These are phyloP conservation scores for Thera britannica DNA, from an alignment of 2,888 invertebrate species.

Conservation along the genomic window DNA sequence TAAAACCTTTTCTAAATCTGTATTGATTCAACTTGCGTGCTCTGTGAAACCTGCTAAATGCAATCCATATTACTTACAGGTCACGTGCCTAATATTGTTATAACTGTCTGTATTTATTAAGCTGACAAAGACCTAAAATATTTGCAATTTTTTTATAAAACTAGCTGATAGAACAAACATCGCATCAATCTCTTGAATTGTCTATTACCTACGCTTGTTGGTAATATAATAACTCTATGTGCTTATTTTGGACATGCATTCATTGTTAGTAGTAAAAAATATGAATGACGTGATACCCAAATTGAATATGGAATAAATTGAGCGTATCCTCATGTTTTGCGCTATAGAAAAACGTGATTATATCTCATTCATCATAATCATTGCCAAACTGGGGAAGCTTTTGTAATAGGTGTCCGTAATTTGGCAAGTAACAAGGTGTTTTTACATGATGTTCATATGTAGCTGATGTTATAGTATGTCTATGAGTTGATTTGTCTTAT, in stretches of 20 bases:
- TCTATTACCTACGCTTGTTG: background rate
- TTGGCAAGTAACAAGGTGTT: slow-evolving; percentile 33
- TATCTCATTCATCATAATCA: slow-evolving; percentile 39
- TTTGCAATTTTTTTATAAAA: too few relatives aligned
- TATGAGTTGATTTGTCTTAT: background rate
- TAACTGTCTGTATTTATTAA: slow-evolving; percentile 1
- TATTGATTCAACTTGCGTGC: slow-evolving; percentile 41
- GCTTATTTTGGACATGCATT: slow-evolving; percentile 12
- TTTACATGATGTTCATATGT: slow-evolving; percentile 16
- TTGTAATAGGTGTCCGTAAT: slow-evolving; percentile 34
- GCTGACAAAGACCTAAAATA: background rate
- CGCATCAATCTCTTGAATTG: too few relatives aligned
- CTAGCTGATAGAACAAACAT: too few relatives aligned
- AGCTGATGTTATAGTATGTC: slow-evolving; percentile 11
- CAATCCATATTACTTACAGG: slow-evolving; percentile 49
- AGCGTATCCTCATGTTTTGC: slow-evolving; percentile 35
- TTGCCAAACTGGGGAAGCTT: slow-evolving; percentile 28
- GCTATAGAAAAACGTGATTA: slow-evolving; percentile 33
- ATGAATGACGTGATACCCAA: slow-evolving; percentile 33
- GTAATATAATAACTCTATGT: background rate
- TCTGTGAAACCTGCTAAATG: slow-evolving; percentile 48
- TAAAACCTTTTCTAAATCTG: slow-evolving; percentile 31
- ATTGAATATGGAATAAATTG: slow-evolving; percentile 31
- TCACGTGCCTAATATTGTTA: slow-evolving; percentile 34
- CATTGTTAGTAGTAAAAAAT: slow-evolving; percentile 26